phyloP scores from a whole-genome alignment of 2,888 invertebrate genomes.

The Acrocera orbiculus region DNA sequence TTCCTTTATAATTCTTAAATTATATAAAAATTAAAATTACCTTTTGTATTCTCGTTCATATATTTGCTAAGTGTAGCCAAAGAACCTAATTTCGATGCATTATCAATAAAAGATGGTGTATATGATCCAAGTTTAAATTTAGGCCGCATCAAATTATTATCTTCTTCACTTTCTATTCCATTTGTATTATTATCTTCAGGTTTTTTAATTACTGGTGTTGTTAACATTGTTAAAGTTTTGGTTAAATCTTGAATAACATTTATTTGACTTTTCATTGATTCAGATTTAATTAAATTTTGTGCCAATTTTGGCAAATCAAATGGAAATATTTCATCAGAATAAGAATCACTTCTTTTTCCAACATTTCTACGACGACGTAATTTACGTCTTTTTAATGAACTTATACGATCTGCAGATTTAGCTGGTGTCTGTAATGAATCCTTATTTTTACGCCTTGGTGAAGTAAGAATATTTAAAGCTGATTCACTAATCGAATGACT shows the following conservation, averaged over 20 bases:
- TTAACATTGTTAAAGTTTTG: conserved; percentile 34
- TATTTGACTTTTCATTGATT: conserved; percentile 51
- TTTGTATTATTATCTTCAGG: conserved; percentile 32
- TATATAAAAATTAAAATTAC: conserved; percentile 15
- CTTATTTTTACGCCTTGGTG: conserved; percentile 20
- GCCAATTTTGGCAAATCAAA: conserved; percentile 14
- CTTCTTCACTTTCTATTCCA: conserved; percentile 52
- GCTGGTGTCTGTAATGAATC: conserved; percentile 15
- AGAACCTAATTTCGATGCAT: conserved; percentile 26
- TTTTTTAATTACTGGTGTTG: conserved; percentile 14
- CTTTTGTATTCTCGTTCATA: conserved; percentile 23
- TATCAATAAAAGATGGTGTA: conserved; percentile 25
- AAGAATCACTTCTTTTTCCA: conserved; percentile 33
- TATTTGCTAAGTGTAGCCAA: conserved; percentile 30
- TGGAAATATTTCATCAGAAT: conserved; percentile 33
- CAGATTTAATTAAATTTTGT: conserved; percentile 48
- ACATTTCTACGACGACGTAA: conserved; percentile 25
- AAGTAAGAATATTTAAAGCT: conserved; percentile 57
- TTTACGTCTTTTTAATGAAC: conserved; percentile 27
- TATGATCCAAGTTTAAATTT: conserved; percentile 47
- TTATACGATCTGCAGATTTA: conserved; percentile 27
- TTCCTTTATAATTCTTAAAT: conserved; percentile 4
- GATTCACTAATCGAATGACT: conserved; percentile 80
- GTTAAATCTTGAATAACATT: conserved; percentile 39
- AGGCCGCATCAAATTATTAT: conserved; percentile 37